phyloP scores from a whole-genome alignment of 2,113 vertebrate genomes.

The Pardalotus punctatus region DNA sequence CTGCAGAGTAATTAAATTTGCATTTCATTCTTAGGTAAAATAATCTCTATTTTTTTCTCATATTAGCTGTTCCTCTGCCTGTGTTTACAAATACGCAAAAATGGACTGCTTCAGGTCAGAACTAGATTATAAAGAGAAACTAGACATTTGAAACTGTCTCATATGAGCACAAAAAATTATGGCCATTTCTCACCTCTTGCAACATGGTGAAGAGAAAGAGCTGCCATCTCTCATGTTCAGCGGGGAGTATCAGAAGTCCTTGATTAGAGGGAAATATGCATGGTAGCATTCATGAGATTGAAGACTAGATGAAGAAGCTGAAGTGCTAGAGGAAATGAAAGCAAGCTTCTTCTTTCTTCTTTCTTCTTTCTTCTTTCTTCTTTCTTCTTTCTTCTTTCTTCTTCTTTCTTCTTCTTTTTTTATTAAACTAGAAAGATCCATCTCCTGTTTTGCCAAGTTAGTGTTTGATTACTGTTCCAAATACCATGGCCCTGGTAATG shows the following conservation, averaged over 20 bases:
- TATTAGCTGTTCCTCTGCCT: not conserved
- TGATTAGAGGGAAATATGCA: not conserved
- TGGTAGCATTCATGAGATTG: not conserved
- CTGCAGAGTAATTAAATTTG: not conserved
- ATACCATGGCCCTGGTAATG: not conserved
- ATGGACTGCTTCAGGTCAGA: not conserved
- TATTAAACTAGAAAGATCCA: not conserved
- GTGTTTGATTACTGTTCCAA: not conserved
- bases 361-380: not conserved
- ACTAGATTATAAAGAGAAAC: not conserved
- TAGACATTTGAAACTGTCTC: not conserved
- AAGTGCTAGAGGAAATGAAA: not conserved
- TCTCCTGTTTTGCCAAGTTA: not conserved
- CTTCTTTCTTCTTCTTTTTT: too few relatives aligned
- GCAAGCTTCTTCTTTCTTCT: not conserved
- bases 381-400: not conserved
- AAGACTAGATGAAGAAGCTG: not conserved
- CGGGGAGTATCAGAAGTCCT: not conserved
- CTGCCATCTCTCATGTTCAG: not conserved
- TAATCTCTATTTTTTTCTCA: not conserved
- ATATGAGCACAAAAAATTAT: not conserved
- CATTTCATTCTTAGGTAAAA: not conserved
- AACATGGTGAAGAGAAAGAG: not conserved
- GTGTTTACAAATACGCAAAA: not conserved
- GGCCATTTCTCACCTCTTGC: not conserved